phyloP scores from a whole-genome alignment of 2,888 invertebrate species.

The Allygus modestus region DNA sequence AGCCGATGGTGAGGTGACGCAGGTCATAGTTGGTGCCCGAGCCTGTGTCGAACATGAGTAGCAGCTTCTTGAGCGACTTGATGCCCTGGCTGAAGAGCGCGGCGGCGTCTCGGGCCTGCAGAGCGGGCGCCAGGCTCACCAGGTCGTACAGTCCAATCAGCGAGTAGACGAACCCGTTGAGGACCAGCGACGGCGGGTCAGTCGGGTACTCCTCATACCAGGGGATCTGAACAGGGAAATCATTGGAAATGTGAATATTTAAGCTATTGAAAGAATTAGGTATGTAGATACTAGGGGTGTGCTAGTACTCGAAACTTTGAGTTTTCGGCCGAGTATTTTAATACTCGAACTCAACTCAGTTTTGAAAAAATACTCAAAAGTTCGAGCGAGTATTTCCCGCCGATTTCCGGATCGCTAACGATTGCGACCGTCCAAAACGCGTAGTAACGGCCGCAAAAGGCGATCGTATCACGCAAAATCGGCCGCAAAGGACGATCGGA shows the following conservation, averaged over 20 bases:
- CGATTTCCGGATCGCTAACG: too few relatives aligned
- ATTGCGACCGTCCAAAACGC: too few relatives aligned
- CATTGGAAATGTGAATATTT: conserved; percentile 26
- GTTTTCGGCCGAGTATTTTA: too few relatives aligned
- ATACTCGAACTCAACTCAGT: not conserved
- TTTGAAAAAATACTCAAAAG: too few relatives aligned
- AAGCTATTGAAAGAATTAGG: not conserved
- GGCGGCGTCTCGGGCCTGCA: conserved; percentile 82
- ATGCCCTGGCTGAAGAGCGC: conserved; percentile 81
- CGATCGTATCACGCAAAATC: too few relatives aligned
- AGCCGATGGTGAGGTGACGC: conserved; percentile 92
- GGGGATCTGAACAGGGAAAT: conserved; percentile 61
- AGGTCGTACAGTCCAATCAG: conserved; percentile 94
- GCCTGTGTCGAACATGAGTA: conserved; percentile 96
- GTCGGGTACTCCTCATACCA: conserved; percentile 99
- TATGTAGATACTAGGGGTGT: too few relatives aligned
- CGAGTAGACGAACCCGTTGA: conserved; percentile 99
- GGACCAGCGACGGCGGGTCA: conserved; percentile 93
- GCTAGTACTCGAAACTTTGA: too few relatives aligned
- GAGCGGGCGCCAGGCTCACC: conserved; percentile 86
- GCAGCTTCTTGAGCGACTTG: conserved; percentile 89
- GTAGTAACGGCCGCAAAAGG: too few relatives aligned
- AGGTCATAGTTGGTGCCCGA: conserved; percentile 95
- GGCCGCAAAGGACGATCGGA: too few relatives aligned
- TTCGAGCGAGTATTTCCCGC: too few relatives aligned